Conservation (phyloP, 2,113 vertebrate genomes). For the Brachionichthys hirsutus region DNA sequence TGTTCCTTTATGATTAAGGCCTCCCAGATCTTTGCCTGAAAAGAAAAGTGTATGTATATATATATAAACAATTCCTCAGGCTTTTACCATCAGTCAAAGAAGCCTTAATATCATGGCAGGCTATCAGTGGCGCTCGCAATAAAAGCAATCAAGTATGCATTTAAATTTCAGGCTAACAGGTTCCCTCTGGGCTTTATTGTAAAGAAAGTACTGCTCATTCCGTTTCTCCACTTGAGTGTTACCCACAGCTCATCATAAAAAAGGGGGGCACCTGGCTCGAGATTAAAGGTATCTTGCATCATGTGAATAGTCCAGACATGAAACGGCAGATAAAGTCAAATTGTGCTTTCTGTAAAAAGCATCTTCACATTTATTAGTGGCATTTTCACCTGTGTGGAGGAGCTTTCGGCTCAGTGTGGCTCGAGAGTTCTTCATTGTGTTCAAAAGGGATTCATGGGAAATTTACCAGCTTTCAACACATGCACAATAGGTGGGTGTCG, state of each 20-base stretch:
- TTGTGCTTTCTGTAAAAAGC: slow-evolving; percentile 40
- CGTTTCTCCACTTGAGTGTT: slow-evolving; percentile 29
- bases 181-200: slow-evolving; percentile 44
- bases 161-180: slow-evolving; percentile 56
- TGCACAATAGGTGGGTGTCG: slow-evolving; percentile 19
- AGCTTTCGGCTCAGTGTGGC: slow-evolving; percentile 2
- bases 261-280: slow-evolving; percentile 32
- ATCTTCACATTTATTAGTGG: slow-evolving; percentile 40
- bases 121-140: slow-evolving; percentile 67
- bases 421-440: slow-evolving; percentile 6
- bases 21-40: not conserved
- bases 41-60: too few species aligned
- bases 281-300: slow-evolving; percentile 61
- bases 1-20: slow-evolving; percentile 43
- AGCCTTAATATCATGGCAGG: slow-evolving; percentile 54
- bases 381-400: not conserved
- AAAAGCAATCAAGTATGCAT: slow-evolving; percentile 65
- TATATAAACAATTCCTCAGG: slow-evolving; percentile 13
- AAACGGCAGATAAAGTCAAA: slow-evolving; percentile 51
- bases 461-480: slow-evolving; percentile 27
- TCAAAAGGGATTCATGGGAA: slow-evolving; percentile 25
- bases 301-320: slow-evolving; percentile 46
- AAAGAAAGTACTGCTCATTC: slow-evolving; percentile 35
- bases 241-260: slow-evolving; percentile 51
- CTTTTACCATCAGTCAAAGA: slow-evolving; percentile 61